Evolutionary conservation across 2,797 vertebrate species (phyloP), one percentile per base, ranked within the genome.

Genomic region (Bradypodion ventrale): DNA sequence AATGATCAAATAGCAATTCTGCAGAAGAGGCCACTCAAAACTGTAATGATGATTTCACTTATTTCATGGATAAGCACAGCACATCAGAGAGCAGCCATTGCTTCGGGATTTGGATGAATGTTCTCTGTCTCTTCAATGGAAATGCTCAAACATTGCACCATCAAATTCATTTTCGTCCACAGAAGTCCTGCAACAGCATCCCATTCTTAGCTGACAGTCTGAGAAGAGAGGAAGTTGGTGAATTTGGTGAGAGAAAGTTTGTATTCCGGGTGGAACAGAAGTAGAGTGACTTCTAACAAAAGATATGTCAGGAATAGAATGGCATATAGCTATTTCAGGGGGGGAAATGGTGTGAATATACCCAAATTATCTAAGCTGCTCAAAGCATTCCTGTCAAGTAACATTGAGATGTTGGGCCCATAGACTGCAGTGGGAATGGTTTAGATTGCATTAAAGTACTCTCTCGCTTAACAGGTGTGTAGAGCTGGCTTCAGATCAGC

Each of bases 381-480:
- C 49, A 37, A n/a, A 46, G 37, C 70, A 63, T 72, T 63, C 40
- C 52, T 62, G 63, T 68, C n/a, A 78, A 73, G 66, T 25, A 60
- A 70, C 6, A 5, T 46, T 69, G 65, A 69, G 32, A 44, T 44
- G 60, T 83, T 60, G 65, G 44, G 15, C 52, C 52, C 27, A 78
- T 44, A 60, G 35, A 77, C 40, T 56, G 21, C 65, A 70, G 35
- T 70, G 56, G 52, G 32, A 84, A 74, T 79, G 44, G 63, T 74
- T 79, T 74, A 52, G 59, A 49, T 84, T 84, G 42, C 44, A 63
- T 84, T 63, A 79, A 79, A 79, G 37, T 66, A 74, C 59, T 74
- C 35, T 74, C 35, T 73, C 69, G 12, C 44, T 79, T 74, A 84
- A 84, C 76, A 84, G 77, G 77, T 84, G 68, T 65, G 56, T 70